Percentiles rank a stretch among this genome's conserved stretches.
phyloP scores from a whole-genome alignment of 2,113 vertebrate species.

The Eleginops maclovinus region DNA sequence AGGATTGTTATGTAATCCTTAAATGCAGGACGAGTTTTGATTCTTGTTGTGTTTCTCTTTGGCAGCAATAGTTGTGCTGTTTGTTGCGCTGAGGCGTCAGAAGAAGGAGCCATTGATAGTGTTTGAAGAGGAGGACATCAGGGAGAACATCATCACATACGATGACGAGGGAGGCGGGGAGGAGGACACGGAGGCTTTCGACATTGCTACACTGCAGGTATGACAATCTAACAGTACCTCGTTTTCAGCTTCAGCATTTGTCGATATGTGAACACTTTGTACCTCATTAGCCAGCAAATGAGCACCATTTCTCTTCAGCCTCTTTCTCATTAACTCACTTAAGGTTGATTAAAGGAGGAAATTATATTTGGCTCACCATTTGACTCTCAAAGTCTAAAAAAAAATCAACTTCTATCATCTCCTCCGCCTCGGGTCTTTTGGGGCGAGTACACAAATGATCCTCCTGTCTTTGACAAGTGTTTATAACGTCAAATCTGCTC shows the following conservation, averaged over 20 bases:
- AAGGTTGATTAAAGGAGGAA: no score
- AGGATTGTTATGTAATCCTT: not conserved
- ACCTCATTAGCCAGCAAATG: not conserved
- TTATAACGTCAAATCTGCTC: no score
- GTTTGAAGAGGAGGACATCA: constrained; percentile 97
- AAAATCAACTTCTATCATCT: no score
- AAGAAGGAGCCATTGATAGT: constrained; percentile 97
- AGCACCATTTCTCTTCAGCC: not conserved
- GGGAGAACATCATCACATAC: constrained; percentile 98
- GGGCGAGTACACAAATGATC: no score
- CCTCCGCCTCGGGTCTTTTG: no score
- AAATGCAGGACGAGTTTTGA: not conserved
- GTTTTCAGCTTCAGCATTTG: not conserved
- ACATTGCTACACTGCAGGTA: constrained; percentile 93
- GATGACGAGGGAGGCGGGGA: constrained; percentile 98
- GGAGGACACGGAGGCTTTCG: constrained; percentile 98
- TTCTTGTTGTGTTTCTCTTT: constrained; percentile 1
- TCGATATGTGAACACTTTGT: not conserved
- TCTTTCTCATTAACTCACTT: not conserved
- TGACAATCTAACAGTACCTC: not conserved
- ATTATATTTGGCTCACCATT: no score
- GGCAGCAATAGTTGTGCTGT: constrained; percentile 89
- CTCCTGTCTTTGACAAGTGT: no score
- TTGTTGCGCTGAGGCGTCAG: constrained; percentile 94
- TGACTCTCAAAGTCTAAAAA: no score